These are phyloP conservation scores for Drosophila algonquin DNA, from an alignment of 2,888 invertebrate genomes.

Conservation along the genomic window DNA sequence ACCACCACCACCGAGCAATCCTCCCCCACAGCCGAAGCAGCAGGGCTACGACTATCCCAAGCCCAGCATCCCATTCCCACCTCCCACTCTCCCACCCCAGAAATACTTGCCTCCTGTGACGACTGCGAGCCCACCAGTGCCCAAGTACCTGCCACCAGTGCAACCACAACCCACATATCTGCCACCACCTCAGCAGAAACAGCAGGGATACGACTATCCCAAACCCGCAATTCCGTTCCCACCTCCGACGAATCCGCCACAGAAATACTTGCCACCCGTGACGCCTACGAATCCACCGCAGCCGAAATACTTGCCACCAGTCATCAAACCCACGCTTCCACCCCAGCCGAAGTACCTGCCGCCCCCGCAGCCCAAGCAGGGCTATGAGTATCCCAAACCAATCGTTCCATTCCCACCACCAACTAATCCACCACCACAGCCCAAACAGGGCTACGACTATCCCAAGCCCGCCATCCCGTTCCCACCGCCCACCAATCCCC, in stretches of 20 bases:
- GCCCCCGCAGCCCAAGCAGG: slow-evolving; percentile 32
- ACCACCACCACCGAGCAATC: slow-evolving; percentile 25
- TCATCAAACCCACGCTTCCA: slow-evolving; percentile 35
- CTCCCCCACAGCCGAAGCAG: slow-evolving; percentile 39
- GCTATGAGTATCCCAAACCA: slow-evolving; percentile 53
- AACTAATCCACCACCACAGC: slow-evolving; percentile 36
- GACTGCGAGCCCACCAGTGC: slow-evolving; percentile 26
- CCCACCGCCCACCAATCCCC: slow-evolving; percentile 42
- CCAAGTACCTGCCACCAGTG: slow-evolving; percentile 37
- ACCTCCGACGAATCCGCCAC: slow-evolving; percentile 50
- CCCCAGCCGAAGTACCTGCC: slow-evolving; percentile 50
- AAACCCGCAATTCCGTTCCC: slow-evolving; percentile 60
- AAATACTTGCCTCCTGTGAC: slow-evolving; percentile 40
- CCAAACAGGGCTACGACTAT: slow-evolving; percentile 60
- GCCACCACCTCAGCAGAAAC: slow-evolving; percentile 39
- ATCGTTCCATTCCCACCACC: slow-evolving; percentile 45
- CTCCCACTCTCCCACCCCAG: slow-evolving; percentile 33
- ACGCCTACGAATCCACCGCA: slow-evolving; percentile 35
- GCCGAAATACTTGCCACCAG: slow-evolving; percentile 54
- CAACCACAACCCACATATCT: slow-evolving; percentile 40
- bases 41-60: slow-evolving; percentile 71
- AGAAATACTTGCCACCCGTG: slow-evolving; percentile 42
- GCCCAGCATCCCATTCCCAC: slow-evolving; percentile 59
- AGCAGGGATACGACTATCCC: slow-evolving; percentile 61
- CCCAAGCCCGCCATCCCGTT: slow-evolving; percentile 63